Base-by-base conservation (phyloP, 2,888 invertebrate genomes). In the Troides helena region DNA sequence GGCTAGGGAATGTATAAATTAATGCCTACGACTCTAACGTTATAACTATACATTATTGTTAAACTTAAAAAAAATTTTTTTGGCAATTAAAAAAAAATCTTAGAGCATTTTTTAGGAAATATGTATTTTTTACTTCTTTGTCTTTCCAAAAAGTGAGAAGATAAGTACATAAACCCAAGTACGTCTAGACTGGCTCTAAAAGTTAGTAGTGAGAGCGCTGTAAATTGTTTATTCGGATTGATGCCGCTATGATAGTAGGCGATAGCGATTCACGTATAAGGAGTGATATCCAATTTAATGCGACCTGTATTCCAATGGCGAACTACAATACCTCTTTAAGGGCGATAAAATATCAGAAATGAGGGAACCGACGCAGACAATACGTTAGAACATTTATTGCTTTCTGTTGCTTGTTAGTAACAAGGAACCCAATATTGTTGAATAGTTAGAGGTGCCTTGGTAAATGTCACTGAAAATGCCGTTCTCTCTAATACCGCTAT, bases 251-350 rank as follows among this genome's bases (percentile, higher is more conserved):
- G 50, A 53, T 64, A 50, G 46, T 56, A 65, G 43, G 30, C 65
- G 59, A 67, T 56, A 50, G 14, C 59, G 50, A 30, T 61, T 50
- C 64, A 56, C 61, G 36, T 67, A 67, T 61, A 61, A 50, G 61
- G 61, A 67, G 61, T 36, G 53, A 56, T 67, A 61, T 67, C 53
- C 39, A 67, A 67, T 67, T 61, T 67, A 50, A 67, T 59, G 25
- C 66, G 59, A 66, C 46, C 60, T 65, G 46, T 25, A 30, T 36
- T n/a, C 60, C 53, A 66, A 23, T 30, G 46, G 43, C 18, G 25
- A 23, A 18, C 46, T 23, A 67, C 67, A 61, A 61, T 56, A 50
- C 60, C 61, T 62, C 61, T 60, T 66, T 66, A 66, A 59, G 65
- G 65, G 59, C 67, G 50, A 61, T 56, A 67, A 61, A 61, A 61